phyloP scores from a whole-genome alignment of 2,888 invertebrate genomes.

The Zygothrica quintamaculata region DNA sequence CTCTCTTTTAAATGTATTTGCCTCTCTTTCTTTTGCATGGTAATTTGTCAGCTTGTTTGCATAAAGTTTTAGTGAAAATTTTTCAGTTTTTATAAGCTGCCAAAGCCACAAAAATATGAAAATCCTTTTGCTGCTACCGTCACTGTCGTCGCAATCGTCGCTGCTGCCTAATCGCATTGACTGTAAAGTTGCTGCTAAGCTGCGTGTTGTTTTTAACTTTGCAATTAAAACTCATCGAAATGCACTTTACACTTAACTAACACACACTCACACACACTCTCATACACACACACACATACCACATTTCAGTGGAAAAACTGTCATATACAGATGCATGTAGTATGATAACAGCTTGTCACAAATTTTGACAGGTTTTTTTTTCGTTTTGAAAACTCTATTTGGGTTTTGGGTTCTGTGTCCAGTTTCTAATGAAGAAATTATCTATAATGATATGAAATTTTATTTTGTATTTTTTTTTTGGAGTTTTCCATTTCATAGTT shows the following conservation, averaged over 20 bases:
- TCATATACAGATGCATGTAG: conserved; percentile 50
- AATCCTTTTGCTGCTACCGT: conserved; percentile 59
- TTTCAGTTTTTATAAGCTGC: conserved; percentile 36
- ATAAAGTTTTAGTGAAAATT: conserved; percentile 62
- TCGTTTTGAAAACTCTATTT: conserved; percentile 14
- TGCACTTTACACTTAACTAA: conserved; percentile 45
- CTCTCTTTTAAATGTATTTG: neutral
- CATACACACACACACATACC: conserved; percentile 27
- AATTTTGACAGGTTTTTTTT: conserved; percentile 60
- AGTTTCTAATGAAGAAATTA: conserved; percentile 78
- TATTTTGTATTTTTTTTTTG: no score
- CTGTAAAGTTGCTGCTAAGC: conserved; percentile 69
- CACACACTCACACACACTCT: conserved; percentile 17
- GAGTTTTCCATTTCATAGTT: no score
- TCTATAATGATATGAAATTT: conserved; percentile 75
- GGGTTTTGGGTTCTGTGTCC: conserved; percentile 1
- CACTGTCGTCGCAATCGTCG: no score
- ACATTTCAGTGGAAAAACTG: conserved; percentile 59
- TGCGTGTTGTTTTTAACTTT: conserved; percentile 76
- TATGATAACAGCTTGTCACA: conserved; percentile 74
- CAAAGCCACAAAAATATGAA: conserved; percentile 50
- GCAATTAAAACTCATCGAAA: conserved; percentile 66
- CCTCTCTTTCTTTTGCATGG: no score
- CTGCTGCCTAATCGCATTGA: conserved; percentile 66
- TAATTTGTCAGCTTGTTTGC: conserved; percentile 33